A percentile compares a stretch with the other conserved stretches of the same genome.
These are phyloP conservation scores for Leptopilina clavipes DNA, from an alignment of 1,140 invertebrate genomes.

Conservation along the genomic window DNA sequence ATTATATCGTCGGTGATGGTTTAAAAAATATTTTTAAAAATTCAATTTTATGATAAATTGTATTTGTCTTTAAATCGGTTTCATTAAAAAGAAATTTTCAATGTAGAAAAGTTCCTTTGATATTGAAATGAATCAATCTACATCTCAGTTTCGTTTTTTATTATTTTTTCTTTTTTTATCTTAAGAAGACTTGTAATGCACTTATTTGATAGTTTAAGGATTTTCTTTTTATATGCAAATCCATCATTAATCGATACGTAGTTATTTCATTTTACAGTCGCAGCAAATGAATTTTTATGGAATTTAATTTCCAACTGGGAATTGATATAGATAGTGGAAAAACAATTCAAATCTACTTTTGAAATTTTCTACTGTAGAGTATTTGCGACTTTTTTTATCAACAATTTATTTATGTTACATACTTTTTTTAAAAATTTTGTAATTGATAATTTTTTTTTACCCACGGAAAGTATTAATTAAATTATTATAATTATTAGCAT, in stretches of 20 bases:
- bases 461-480: too few species aligned
- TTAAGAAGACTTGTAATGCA: neutral
- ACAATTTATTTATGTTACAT: too few species aligned
- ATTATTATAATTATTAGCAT: too few species aligned
- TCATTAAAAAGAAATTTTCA: neutral
- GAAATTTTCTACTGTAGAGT: too few species aligned
- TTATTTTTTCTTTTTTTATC: neutral
- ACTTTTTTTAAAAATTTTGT: too few species aligned
- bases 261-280: neutral
- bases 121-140: slow-evolving; percentile 6
- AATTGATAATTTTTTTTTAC: too few species aligned
- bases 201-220: neutral
- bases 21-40: neutral
- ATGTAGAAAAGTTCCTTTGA: neutral
- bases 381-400: too few species aligned
- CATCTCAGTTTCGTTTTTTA: neutral
- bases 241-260: neutral
- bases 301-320: neutral
- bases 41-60: too few species aligned
- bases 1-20: too few species aligned
- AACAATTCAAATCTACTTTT: neutral
- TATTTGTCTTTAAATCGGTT: neutral
- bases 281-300: neutral
- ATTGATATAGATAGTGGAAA: neutral
- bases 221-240: slow-evolving; percentile 12